A percentile compares a stretch with the other conserved stretches of the same genome.
phyloP scores from a whole-genome alignment of 2,113 vertebrate species.

The Podocnemis expansa region DNA sequence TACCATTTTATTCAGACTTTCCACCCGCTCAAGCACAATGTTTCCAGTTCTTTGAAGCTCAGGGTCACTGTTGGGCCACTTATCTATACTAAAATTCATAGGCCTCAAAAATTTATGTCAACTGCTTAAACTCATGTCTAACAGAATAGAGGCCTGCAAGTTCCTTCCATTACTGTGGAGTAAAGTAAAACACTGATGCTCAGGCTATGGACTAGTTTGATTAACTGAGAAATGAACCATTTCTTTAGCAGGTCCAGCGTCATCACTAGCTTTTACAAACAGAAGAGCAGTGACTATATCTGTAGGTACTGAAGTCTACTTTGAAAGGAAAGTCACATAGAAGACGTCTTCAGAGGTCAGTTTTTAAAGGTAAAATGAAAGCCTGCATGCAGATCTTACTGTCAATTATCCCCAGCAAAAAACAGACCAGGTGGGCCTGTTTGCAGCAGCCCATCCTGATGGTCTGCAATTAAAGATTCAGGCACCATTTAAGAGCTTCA shows the following conservation, averaged over 20 bases:
- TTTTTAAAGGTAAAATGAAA: conserved; percentile 10
- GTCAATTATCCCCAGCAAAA: background rate
- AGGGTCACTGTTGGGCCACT: too few relatives aligned
- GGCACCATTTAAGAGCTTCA: conserved; percentile 76
- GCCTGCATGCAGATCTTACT: background rate
- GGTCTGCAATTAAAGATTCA: conserved; percentile 73
- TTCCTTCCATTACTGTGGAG: too few relatives aligned
- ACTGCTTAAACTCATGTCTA: too few relatives aligned
- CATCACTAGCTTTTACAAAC: background rate
- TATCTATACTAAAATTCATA: too few relatives aligned
- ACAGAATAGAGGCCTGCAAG: too few relatives aligned
- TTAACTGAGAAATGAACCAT: background rate
- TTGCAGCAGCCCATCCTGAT: background rate
- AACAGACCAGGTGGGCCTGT: background rate
- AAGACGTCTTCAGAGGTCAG: background rate
- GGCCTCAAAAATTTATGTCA: too few relatives aligned
- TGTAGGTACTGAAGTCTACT: too few relatives aligned
- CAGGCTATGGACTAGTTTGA: too few relatives aligned
- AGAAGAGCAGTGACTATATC: background rate
- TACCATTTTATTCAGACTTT: too few relatives aligned
- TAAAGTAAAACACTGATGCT: too few relatives aligned
- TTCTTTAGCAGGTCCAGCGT: background rate
- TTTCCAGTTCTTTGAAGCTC: too few relatives aligned
- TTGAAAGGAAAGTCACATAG: background rate
- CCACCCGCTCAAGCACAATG: too few relatives aligned